Base-by-base conservation (phyloP, 1,140 invertebrate genomes). In the Ceratosolen fusciceps region DNA sequence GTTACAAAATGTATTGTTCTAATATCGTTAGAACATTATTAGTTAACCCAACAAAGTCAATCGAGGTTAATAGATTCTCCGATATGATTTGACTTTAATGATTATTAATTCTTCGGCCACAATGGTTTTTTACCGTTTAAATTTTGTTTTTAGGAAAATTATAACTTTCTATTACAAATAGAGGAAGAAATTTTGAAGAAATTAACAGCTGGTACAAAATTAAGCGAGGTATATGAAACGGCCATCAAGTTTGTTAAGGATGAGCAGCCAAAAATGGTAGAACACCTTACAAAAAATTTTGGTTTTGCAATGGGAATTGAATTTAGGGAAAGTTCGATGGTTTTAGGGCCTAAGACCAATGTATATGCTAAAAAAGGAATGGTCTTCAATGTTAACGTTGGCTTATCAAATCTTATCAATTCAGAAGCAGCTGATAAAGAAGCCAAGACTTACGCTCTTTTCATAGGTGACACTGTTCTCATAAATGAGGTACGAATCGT, bases 1-100 rank as follows among this genome's bases (percentile, higher is more conserved):
- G 98, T 72, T 99, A 99, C 89, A 99, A 98, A 88, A 97, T 95
- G 0, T 99, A 99, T 86, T 99, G 99, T 90, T 98, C 98, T 0
- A 99, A 99, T 88, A 96, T 99, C 84, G 96, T 98, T 19, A 93
- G 99, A 75, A 99, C 99, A n/a, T 91, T 99, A 79, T 90, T 99
- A 83, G 97, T 99, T 0, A 98, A 99, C 91, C 99, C 99, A 10
- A 95, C 95, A 2, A 93, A 95, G 81, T 86, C 91, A 70, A 92
- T 95, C 62, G 93, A 94, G 90, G 92, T 95, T 95, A 82, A 78
- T 19, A 34, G 12, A 74, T 21, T 56, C 2, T 73, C 21, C 7
- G 4, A 31, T 65, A 31, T 19, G 14, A 39, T 29, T 14, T 34
- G 72, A 31, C 31, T 58, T 65, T 56, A 72, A n/a, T 21, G 31